These are phyloP conservation scores for Trichogramma dendrolimi DNA, from an alignment of 2,888 invertebrate genomes.

Conservation along the genomic window DNA sequence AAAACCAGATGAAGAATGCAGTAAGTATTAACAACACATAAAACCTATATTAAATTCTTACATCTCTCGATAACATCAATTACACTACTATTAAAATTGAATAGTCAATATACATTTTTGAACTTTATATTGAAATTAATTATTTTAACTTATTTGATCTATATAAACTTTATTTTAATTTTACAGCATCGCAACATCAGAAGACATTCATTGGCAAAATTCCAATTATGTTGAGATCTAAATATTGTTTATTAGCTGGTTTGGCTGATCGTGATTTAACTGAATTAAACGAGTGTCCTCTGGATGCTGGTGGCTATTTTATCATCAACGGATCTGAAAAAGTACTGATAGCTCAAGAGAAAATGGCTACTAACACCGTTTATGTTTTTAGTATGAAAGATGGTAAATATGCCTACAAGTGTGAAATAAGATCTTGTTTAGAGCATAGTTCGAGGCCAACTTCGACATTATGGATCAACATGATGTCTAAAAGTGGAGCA, in stretches of 20 bases:
- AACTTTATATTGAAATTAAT: neutral
- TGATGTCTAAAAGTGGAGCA: constrained; percentile 97
- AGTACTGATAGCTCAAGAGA: constrained; percentile 96
- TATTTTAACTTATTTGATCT: neutral
- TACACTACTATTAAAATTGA: neutral
- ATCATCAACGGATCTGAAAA: constrained; percentile 99
- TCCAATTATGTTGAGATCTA: constrained; percentile 98
- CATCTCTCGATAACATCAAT: no score
- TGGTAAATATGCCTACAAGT: constrained; percentile 97
- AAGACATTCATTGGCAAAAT: constrained; percentile 78
- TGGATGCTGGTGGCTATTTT: constrained; percentile 99
- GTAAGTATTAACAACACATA: constrained; percentile 64
- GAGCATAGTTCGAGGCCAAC: constrained; percentile 94
- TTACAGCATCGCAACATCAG: constrained; percentile 60
- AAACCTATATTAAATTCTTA: no score
- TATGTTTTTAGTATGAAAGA: constrained; percentile 99
- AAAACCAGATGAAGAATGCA: constrained; percentile 76
- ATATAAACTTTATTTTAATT: constrained; percentile 1
- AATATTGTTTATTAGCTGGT: constrained; percentile 91
- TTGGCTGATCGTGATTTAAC: constrained; percentile 98
- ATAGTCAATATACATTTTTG: neutral
- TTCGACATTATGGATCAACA: constrained; percentile 97
- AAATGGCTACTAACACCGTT: constrained; percentile 99
- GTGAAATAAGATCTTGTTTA: constrained; percentile 92
- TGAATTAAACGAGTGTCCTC: constrained; percentile 97